Evolutionary conservation across 2,888 invertebrate genomes (phyloP), one percentile per base, ranked within the genome.

Genomic region (Orchestes rusci): DNA sequence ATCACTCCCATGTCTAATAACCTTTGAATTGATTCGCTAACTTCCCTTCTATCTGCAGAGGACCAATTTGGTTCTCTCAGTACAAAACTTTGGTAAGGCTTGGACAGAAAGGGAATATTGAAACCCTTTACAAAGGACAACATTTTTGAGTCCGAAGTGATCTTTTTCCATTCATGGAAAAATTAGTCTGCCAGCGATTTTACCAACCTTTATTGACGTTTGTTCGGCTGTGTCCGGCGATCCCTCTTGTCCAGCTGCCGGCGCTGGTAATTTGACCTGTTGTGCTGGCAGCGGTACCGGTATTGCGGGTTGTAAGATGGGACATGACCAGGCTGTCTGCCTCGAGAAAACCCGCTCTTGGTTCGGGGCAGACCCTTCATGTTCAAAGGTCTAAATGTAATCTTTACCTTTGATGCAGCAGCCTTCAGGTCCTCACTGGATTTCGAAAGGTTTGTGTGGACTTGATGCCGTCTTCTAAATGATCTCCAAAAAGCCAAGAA

Each of bases 51-150:
- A 8, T 38, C 38, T 7, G 17, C n/a, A 3, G 10, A 1, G 15
- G 39, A 19, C 18, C 13, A 39, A 2, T 18, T 30, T 13, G 30
- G 32, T 31, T 39, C 39, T 10, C 15, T 31, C 2, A 20, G 32
- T 18, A 39, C 13, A 16, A 36, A 1, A 23, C 23, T 36, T 36
- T 36, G 36, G 2, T n/a, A 23, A 5, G 36, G 20, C 16, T 20
- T 20, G 4, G 8, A 18, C 4, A 10, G 2, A 13, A 36, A 36
- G 16, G 27, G 37, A 3, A 27, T 10, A 12, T 18, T 29, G 4
- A 29, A 30, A 18, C 29, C 38, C 7, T 4, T 23, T 13, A 38
- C n/a, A 4, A 8, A 38, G 3, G 29, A 30, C 17, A 38, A 38
- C 17, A 38, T 7, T 4, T n/a, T n/a, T 17, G 12, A 17, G 7